A percentile compares a stretch with the other conserved stretches of the same genome.
These are phyloP conservation scores for Drosophila pectinifera DNA, from an alignment of 1,140 invertebrate species.

Conservation along the genomic window DNA sequence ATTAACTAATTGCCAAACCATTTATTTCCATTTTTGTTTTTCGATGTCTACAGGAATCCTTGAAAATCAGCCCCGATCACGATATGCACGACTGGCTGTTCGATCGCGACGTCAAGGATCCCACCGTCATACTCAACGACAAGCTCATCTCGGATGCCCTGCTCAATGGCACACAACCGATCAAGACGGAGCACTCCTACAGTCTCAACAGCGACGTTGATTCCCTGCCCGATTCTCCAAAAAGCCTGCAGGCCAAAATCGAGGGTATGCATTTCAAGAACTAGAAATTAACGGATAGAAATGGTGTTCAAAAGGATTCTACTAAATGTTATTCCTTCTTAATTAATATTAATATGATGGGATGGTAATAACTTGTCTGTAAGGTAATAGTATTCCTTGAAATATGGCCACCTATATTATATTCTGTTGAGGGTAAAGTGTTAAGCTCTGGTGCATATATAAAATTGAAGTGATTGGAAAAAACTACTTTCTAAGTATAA, in stretches of 20 bases:
- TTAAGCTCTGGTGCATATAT: too few species aligned
- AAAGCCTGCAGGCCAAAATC: slow-evolving; percentile 87
- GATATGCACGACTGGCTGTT: slow-evolving; percentile 87
- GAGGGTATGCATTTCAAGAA: slow-evolving; percentile 86
- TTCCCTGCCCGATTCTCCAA: slow-evolving; percentile 88
- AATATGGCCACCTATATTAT: too few species aligned
- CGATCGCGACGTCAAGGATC: slow-evolving; percentile 85
- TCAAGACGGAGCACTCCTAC: slow-evolving; percentile 94
- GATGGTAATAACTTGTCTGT: too few species aligned
- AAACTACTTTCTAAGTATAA: neutral
- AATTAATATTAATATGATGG: too few species aligned
- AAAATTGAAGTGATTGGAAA: too few species aligned
- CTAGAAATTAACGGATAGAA: neutral
- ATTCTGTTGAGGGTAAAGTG: too few species aligned
- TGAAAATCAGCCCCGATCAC: slow-evolving; percentile 86
- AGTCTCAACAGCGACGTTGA: slow-evolving; percentile 90
- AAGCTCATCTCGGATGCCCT: slow-evolving; percentile 95
- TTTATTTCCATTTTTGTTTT: slow-evolving; percentile 35
- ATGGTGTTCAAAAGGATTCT: too few species aligned
- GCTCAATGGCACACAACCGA: slow-evolving; percentile 89
- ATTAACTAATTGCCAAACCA: slow-evolving; percentile 68
- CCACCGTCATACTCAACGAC: slow-evolving; percentile 91
- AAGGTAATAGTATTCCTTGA: neutral
- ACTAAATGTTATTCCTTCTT: too few species aligned
- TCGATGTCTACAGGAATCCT: slow-evolving; percentile 88